A percentile compares a stretch with the other conserved stretches of the same genome.
These are phyloP conservation scores for Hepsetus odoe DNA, from an alignment of 2,113 vertebrate species.

Conservation along the genomic window DNA sequence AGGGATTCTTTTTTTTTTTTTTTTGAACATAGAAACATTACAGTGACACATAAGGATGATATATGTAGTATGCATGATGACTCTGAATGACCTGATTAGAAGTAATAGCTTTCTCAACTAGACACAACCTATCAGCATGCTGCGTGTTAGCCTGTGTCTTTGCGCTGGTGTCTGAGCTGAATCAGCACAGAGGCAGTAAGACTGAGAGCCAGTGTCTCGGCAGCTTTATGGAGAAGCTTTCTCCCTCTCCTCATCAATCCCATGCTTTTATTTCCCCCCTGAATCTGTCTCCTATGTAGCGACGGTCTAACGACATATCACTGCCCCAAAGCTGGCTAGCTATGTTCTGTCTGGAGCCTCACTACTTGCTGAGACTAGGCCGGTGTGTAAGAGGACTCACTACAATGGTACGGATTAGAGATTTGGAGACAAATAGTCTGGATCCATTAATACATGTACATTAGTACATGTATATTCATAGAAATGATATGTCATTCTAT, in stretches of 20 bases:
- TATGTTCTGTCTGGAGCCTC: not conserved
- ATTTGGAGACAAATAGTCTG: not conserved
- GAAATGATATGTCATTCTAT: no score
- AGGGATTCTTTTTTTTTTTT: no score
- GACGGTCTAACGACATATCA: slow-evolving; percentile 31
- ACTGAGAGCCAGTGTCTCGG: slow-evolving; percentile 40
- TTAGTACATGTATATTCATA: no score
- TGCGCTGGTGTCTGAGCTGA: slow-evolving; percentile 36
- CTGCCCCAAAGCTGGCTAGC: not conserved
- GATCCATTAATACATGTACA: no score
- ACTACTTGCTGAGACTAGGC: not conserved
- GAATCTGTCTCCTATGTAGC: slow-evolving; percentile 39
- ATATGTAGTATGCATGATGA: slow-evolving; percentile 12
- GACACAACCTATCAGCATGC: slow-evolving; percentile 18
- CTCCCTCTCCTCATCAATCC: slow-evolving; percentile 41
- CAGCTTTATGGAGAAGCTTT: slow-evolving; percentile 50
- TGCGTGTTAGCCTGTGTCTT: slow-evolving; percentile 1
- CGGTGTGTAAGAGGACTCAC: not conserved
- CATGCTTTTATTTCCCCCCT: slow-evolving; percentile 39
- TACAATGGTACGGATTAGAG: not conserved
- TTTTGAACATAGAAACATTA: not conserved
- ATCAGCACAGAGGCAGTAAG: slow-evolving; percentile 36
- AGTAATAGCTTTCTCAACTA: slow-evolving; percentile 36
- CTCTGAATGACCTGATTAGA: slow-evolving; percentile 38
- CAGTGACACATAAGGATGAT: slow-evolving; percentile 12